These are phyloP conservation scores for Eospalax fontanierii DNA, from an alignment of 2,797 vertebrate species.

Conservation along the genomic window DNA sequence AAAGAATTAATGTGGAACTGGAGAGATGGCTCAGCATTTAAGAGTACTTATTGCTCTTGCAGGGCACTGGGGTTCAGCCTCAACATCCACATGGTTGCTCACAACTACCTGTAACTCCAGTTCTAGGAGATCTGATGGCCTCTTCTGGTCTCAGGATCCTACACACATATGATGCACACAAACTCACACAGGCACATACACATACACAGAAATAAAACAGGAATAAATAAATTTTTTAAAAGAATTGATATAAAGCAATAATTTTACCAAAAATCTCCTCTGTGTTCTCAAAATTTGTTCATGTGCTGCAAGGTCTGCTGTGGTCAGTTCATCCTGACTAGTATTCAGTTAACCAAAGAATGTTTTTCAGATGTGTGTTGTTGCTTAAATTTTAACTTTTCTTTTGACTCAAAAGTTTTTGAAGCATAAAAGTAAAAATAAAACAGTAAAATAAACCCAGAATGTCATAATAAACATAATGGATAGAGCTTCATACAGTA, in stretches of 20 bases:
- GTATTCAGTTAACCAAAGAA: not conserved
- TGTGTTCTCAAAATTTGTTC: not conserved
- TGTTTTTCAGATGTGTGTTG: conserved; percentile 45
- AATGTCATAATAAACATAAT: not conserved
- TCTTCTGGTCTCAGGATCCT: not conserved
- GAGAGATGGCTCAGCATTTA: too few species aligned
- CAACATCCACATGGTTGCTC: not conserved
- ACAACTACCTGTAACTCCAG: not conserved
- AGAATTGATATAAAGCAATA: conserved; percentile 50
- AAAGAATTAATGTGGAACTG: not conserved
- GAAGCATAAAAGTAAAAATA: conserved; percentile 42
- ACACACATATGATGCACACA: not conserved
- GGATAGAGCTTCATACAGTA: conserved; percentile 6
- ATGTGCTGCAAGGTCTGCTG: not conserved
- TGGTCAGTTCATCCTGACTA: conserved; percentile 2
- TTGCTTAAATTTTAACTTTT: conserved; percentile 51
- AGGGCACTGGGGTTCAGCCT: not conserved
- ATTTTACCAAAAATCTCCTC: conserved; percentile 33
- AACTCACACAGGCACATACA: not conserved
- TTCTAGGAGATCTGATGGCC: not conserved
- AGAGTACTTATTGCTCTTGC: not conserved
- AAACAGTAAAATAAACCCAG: conserved; percentile 33
- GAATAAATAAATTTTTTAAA: not conserved
- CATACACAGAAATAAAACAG: not conserved
- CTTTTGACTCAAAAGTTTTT: conserved; percentile 44